A percentile compares a stretch with the other conserved stretches of the same genome.
These are phyloP conservation scores for Lamprologus speciosus DNA, from an alignment of 2,113 vertebrate genomes.

Conservation along the genomic window DNA sequence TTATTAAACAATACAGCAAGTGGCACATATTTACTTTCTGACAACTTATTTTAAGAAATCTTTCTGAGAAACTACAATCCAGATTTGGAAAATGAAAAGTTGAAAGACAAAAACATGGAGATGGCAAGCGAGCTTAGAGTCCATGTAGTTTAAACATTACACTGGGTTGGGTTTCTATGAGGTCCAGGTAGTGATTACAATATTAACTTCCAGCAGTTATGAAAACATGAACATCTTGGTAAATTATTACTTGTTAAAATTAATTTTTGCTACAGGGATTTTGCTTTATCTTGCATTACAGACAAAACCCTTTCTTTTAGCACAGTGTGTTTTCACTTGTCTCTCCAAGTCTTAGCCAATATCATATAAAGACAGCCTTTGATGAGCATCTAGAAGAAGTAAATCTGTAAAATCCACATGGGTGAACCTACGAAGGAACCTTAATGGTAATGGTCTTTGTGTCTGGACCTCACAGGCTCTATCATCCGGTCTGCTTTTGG, in stretches of 20 bases:
- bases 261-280: not conserved
- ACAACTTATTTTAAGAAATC: not conserved
- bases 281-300: not conserved
- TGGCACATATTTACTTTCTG: not conserved
- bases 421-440: not conserved
- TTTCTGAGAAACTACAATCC: not conserved
- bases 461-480: not conserved
- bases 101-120: not conserved
- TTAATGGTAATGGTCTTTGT: not conserved
- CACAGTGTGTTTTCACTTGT: not conserved
- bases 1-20: not conserved
- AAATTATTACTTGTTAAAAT: not conserved
- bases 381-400: not conserved
- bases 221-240: not conserved
- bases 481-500: not conserved
- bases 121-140: not conserved
- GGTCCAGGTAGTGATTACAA: not conserved
- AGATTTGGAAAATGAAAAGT: not conserved
- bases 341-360: not conserved
- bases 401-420: not conserved
- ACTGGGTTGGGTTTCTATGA: not conserved
- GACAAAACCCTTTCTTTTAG: not conserved
- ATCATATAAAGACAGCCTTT: not conserved
- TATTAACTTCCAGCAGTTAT: not conserved
- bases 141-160: not conserved